Percentiles rank a stretch among this genome's conserved stretches.
These are phyloP conservation scores for Eulemur macaco DNA, from an alignment of 2,113 vertebrate species.

Conservation along the genomic window DNA sequence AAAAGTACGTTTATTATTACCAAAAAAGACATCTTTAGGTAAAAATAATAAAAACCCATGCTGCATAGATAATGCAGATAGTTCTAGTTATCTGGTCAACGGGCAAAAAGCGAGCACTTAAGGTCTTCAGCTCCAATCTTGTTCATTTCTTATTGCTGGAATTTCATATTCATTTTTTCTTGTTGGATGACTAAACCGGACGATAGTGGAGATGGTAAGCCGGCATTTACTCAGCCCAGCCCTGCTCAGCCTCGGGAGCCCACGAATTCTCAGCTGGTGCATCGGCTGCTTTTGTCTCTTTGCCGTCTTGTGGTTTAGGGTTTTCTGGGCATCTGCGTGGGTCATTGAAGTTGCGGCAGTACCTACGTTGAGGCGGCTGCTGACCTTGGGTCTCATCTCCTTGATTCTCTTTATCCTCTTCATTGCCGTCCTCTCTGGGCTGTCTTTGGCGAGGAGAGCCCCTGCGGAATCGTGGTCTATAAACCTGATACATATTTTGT, in stretches of 20 bases:
- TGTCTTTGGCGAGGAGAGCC: slow-evolving; percentile 93
- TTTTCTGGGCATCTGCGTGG: slow-evolving; percentile 97
- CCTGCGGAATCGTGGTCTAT: too few relatives aligned
- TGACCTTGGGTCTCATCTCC: slow-evolving; percentile 94
- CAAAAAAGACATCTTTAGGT: too few relatives aligned
- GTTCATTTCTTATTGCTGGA: too few relatives aligned
- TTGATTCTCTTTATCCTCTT: slow-evolving; percentile 99
- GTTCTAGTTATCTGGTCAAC: too few relatives aligned
- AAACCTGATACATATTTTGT: too few relatives aligned
- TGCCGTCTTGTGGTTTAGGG: slow-evolving; percentile 96
- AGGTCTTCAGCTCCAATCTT: too few relatives aligned
- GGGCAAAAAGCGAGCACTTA: too few relatives aligned
- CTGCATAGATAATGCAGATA: too few relatives aligned
- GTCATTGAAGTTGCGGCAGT: slow-evolving; percentile 97
- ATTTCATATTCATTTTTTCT: too few relatives aligned
- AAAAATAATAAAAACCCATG: too few relatives aligned
- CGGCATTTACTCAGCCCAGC: slow-evolving; percentile 98
- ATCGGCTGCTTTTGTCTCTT: slow-evolving; percentile 96
- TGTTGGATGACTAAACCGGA: too few relatives aligned
- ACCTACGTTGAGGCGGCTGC: slow-evolving; percentile 96
- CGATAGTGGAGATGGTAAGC: slow-evolving; percentile 72
- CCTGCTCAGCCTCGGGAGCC: slow-evolving; percentile 99
- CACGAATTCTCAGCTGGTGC: slow-evolving; percentile 96
- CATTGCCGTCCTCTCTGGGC: slow-evolving; percentile 92
- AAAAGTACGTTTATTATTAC: slow-evolving; percentile 87